A percentile compares a stretch with the other conserved stretches of the same genome.
phyloP scores from a whole-genome alignment of 2,113 vertebrate species.

The Chitala chitala region DNA sequence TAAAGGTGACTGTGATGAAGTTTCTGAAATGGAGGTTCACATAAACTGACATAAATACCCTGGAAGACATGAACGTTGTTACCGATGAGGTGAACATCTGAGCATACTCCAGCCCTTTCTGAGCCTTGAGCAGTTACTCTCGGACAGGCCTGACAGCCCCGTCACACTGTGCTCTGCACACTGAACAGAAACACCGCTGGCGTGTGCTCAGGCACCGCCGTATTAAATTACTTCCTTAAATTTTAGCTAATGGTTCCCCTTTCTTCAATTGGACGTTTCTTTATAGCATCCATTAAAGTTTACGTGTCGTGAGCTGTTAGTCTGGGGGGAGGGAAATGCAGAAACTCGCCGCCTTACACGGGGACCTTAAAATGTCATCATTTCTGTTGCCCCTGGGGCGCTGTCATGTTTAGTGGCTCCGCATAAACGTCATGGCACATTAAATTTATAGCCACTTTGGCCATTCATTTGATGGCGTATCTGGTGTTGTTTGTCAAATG shows the following conservation, averaged over 20 bases:
- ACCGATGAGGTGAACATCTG: too few species aligned
- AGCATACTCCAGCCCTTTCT: too few species aligned
- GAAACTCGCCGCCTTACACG: constrained; percentile 47
- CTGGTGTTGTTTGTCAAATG: not conserved
- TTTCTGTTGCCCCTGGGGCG: not conserved
- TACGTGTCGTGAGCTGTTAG: constrained; percentile 58
- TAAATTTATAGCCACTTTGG: constrained; percentile 1
- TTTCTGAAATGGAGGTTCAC: too few species aligned
- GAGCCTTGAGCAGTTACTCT: too few species aligned
- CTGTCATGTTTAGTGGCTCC: not conserved
- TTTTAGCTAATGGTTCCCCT: constrained; percentile 25
- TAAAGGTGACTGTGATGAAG: too few species aligned
- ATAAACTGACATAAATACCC: too few species aligned
- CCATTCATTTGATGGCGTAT: not conserved
- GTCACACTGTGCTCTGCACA: too few species aligned
- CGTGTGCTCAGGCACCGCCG: too few species aligned
- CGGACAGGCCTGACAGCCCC: too few species aligned
- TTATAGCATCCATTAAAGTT: constrained; percentile 57
- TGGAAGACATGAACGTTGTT: too few species aligned
- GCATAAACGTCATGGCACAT: not conserved
- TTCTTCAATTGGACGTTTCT: constrained; percentile 45
- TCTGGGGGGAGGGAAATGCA: constrained; percentile 47
- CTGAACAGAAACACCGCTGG: too few species aligned
- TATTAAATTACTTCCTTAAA: constrained; percentile 40
- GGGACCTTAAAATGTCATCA: constrained; percentile 47